Base-by-base conservation (phyloP, 2,888 invertebrate species). In the Tinea pellionella region DNA sequence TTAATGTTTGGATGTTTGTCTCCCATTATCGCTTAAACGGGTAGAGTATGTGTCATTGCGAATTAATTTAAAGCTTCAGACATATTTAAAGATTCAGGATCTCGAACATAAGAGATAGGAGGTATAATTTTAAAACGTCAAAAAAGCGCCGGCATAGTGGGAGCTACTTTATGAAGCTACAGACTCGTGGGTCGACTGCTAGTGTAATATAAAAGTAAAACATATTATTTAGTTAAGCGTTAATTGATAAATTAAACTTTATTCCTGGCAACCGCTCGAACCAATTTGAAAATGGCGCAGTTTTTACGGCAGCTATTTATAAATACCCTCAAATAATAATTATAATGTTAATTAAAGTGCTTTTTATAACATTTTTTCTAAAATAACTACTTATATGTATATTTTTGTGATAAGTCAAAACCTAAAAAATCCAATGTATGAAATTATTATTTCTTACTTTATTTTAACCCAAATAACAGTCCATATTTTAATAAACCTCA, bases 281-380 rank as follows among this genome's bases (percentile, higher is more conserved):
- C 47, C 47, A 55, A 55, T 24, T 55, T 12, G 2, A 55, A 19
- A 55, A 55, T 55, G 55, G 51, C 67, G n/a, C n/a, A n/a, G n/a
- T 65, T 65, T 67, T 69, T 65, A 69, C 64, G 72, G 72, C 74
- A 74, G 76, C 73, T 73, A 74, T 69, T 68, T 67, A 60, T 30
- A 43, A 59, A 62, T 61, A 61, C 59, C 57, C 56, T 59, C 59
- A 59, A 59, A 19, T 61, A 60, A 53, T 61, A 63, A 61, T 60
- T 62, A 74, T 78, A 60, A 51, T 16, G 6, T 37, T 47, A 73
- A 74, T 77, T 78, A 41, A 81, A 6, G 24, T n/a, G 83, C 82
- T 84, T 84, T 81, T 81, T 82, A 78, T 80, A 80, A 75, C 74
- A 64, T 72, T 68, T 74, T n/a, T 59, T 61, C 71, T 73, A 75